Base-by-base conservation (phyloP, 1,140 invertebrate species). In the Nylanderia fulva region DNA sequence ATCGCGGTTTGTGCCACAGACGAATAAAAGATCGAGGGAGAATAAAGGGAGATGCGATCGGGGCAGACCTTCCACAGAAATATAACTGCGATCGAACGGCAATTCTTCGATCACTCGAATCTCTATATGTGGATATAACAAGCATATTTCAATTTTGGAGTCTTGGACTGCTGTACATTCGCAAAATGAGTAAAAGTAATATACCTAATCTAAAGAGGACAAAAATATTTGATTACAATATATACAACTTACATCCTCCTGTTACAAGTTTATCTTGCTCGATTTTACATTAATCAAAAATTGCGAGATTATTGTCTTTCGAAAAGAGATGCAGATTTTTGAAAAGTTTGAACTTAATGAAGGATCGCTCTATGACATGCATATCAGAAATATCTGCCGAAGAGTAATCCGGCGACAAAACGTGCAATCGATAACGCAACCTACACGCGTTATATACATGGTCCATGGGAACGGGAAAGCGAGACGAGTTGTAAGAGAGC, bases 41-140 rank as follows among this genome's bases (percentile, higher is more conserved):
- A 84, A 56, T 72, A 72, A 72, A 72, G 33, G 52, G 48, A 72
- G 48, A 52, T 52, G 33, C 33, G 36, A 74, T 74, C 71, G 45
- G 29, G n/a, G 69, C 29, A 33, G 29, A 33, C 69, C 71, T 29
- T 74, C 71, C 45, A 85, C 64, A 91, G 71, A 90, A 90, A 86
- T 76, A 77, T 72, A 89, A 75, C 84, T 79, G 39, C 27, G 6
- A 48, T 45, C 39, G 58, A 64, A 64, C n/a, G 58, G 39, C 33
- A 64, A 77, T 39, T 63, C 52, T 39, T 42, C 74, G 39, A 76
- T 76, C 58, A 29, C 6, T 48, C 24, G 36, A 63, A 6, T 18
- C 6, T 13, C 27, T 9, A 11, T n/a, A n/a, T 63, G 29, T 63
- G 9, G 15, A 27, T 58, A 24, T 27, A 64, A 42, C 15, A 48